These are phyloP conservation scores for Bombus turneri DNA, from an alignment of 1,140 invertebrate species.

Conservation along the genomic window DNA sequence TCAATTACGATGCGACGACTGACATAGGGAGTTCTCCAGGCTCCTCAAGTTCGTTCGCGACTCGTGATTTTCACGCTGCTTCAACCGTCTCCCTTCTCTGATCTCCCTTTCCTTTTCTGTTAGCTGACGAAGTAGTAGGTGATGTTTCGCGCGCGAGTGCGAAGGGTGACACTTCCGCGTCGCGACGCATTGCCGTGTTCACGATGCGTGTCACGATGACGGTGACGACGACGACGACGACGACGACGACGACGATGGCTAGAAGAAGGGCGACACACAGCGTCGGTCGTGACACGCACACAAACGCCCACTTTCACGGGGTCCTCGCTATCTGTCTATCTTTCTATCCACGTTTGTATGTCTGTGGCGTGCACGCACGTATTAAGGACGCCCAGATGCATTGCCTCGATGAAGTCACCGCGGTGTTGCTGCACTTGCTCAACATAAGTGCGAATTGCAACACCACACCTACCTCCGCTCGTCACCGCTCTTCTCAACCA, in stretches of 20 bases:
- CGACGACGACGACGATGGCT: constrained; percentile 11
- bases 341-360: constrained; percentile 30
- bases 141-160: constrained; percentile 61
- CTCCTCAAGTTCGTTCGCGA: constrained; percentile 19
- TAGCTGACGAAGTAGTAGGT: neutral
- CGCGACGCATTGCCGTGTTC: constrained; percentile 72
- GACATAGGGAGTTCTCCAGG: neutral
- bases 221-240: constrained; percentile 33
- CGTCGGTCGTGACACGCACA: constrained; percentile 32
- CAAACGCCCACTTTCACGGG: constrained; percentile 34
- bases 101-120: neutral
- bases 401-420: constrained; percentile 54
- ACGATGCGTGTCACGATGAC: constrained; percentile 64
- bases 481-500: neutral
- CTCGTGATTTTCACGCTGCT: constrained; percentile 38
- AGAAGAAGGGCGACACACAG: neutral
- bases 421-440: constrained; percentile 71
- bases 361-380: constrained; percentile 26
- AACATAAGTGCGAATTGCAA: constrained; percentile 81
- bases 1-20: constrained; percentile 29
- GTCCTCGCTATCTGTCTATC: constrained; percentile 30
- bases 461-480: constrained; percentile 67
- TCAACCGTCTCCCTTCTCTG: neutral
- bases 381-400: constrained; percentile 51
- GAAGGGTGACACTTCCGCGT: constrained; percentile 76